A percentile compares a stretch with the other conserved stretches of the same genome.
phyloP scores from a whole-genome alignment of 2,888 invertebrate species.

The Plebejus melissa region DNA sequence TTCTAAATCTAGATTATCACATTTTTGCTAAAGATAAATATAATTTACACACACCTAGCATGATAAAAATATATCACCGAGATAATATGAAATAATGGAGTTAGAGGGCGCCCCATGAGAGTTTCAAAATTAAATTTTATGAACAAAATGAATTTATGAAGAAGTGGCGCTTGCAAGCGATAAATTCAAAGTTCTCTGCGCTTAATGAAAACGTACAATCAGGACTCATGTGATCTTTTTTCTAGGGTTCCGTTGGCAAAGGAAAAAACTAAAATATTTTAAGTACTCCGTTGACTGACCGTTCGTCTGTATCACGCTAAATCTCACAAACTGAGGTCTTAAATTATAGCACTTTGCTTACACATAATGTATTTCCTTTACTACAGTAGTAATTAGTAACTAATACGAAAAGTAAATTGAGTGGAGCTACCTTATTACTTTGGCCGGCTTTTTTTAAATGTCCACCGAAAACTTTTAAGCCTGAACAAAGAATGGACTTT shows the following conservation, averaged over 20 bases:
- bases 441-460: background rate
- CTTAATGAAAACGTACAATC: slow-evolving; percentile 29
- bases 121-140: slow-evolving; percentile 33
- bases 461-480: background rate
- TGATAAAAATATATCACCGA: slow-evolving; percentile 23
- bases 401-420: background rate
- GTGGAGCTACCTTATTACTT: no score
- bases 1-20: slow-evolving; percentile 4
- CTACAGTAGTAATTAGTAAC: background rate
- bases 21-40: slow-evolving; percentile 4
- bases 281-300: background rate
- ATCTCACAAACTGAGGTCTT: no score
- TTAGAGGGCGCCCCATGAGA: slow-evolving; percentile 27
- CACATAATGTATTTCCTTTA: background rate
- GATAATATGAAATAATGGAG: slow-evolving; percentile 22
- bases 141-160: slow-evolving; percentile 35
- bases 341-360: no score
- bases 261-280: background rate
- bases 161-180: slow-evolving; percentile 29
- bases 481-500: slow-evolving; percentile 4
- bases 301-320: no score
- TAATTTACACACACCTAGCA: slow-evolving; percentile 12
- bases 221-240: slow-evolving; percentile 13
- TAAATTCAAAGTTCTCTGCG: slow-evolving; percentile 30
- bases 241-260: background rate